Evolutionary conservation across 2,888 invertebrate genomes (phyloP), one percentile per base, ranked within the genome.

Genomic region (Frankliniella intonsa): DNA sequence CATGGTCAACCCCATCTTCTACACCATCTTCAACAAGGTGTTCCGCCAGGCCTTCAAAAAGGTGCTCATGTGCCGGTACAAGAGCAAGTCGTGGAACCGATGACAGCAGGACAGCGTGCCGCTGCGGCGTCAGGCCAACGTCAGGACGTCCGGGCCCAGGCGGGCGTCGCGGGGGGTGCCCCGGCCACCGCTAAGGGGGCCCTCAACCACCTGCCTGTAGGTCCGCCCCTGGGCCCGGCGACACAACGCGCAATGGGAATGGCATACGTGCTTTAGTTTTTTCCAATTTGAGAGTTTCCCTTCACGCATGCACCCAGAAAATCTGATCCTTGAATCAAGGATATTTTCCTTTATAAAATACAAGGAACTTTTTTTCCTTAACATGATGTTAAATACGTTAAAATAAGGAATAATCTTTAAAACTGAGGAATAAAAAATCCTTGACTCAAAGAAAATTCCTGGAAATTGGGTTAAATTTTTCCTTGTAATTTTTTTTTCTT

Each of bases 1-100:
- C 19, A 96, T 96, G 93, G 95, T 97, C 55, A 97, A 97, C 89
- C 97, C 97, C 0, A 95, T 97, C 86, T 97, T 97, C 89, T 97
- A 97, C 88, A 97, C 97, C 49, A 96, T 97, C 86, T 97, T 97
- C 89, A 97, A 97, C 89, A 96, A 96, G 87, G 94, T 96, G 83
- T 97, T 97, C 89, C 91, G 97, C 79, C 94, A 96, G 87, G 95
- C 97, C 0, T 97, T 97, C 88, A 94, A 95, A 87, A 95, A 94
- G 88, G 95, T 97, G 14, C 88, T 97, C 82, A 88, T 93, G 83
- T 97, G 96, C 88, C 91, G 92, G 85, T 95, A 95, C 87, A 83
- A 84, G 49, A 83, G 84, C 81, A 84, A 76, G 69, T 22, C 22
- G 2, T 76, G 69, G 69, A 22, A 25, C 9, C 69, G 25, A 76